A percentile compares a stretch with the other conserved stretches of the same genome.
Evolutionary conservation across 2,113 vertebrate genomes (phyloP).

Genomic region (Vireo altiloquus): DNA sequence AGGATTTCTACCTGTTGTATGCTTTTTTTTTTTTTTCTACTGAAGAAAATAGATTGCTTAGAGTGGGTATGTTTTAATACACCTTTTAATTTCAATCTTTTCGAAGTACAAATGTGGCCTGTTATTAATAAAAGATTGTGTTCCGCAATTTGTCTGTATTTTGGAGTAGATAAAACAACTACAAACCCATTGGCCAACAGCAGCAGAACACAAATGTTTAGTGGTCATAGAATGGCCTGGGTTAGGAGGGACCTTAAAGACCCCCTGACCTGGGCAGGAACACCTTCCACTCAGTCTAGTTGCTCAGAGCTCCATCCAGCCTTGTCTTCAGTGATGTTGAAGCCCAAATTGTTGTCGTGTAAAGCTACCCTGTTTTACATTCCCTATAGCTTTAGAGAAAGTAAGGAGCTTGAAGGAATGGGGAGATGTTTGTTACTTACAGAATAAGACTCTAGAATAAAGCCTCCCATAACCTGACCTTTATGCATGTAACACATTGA

Average conservation of each 20-base stretch:
- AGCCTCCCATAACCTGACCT: background rate
- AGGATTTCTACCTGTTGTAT: slow-evolving; percentile 38
- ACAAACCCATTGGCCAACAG: background rate
- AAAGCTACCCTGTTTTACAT: background rate
- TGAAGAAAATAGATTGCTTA: slow-evolving; percentile 62
- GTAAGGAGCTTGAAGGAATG: background rate
- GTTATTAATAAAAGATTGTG: slow-evolving; percentile 69
- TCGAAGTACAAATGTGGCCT: slow-evolving; percentile 37
- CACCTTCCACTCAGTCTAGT: background rate
- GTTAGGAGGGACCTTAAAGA: background rate
- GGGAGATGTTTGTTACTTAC: background rate
- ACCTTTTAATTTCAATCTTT: slow-evolving; percentile 61
- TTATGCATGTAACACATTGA: background rate
- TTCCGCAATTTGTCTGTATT: background rate
- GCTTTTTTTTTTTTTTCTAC: slow-evolving; percentile 51
- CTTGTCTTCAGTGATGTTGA: background rate
- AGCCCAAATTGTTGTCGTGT: background rate
- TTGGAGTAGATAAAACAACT: background rate
- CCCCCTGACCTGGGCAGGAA: background rate
- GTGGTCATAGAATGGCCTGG: background rate
- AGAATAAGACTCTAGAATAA: background rate
- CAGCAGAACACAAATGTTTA: background rate
- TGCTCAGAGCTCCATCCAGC: background rate
- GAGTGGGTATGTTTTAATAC: slow-evolving; percentile 80
- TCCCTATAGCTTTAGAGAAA: background rate